Percentiles rank a stretch among this genome's conserved stretches.
These are phyloP conservation scores for Apodemus sylvaticus DNA, from an alignment of 2,113 vertebrate species.

Conservation along the genomic window DNA sequence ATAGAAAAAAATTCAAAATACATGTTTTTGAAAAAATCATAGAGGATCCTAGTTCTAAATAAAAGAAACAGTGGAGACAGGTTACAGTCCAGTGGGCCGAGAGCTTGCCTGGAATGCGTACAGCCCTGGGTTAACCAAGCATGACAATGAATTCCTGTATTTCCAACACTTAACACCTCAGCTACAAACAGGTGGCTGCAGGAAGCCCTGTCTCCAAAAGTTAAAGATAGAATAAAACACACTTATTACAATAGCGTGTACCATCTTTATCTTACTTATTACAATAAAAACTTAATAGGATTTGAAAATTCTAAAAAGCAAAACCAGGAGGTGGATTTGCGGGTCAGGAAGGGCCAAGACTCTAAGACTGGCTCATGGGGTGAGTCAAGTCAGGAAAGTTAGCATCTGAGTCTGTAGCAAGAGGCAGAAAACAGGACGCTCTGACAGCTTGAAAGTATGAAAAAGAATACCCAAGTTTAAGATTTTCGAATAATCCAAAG, in stretches of 20 bases:
- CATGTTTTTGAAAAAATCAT: background rate
- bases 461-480: background rate
- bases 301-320: background rate
- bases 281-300: background rate
- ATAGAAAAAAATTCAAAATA: background rate
- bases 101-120: no score
- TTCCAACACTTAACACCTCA: background rate
- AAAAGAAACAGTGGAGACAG: background rate
- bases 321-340: background rate
- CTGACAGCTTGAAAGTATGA: background rate
- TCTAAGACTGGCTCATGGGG: background rate
- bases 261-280: background rate
- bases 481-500: background rate
- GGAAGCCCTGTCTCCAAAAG: background rate
- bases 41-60: background rate
- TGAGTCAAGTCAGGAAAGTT: background rate
- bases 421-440: background rate
- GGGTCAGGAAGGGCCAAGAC: background rate
- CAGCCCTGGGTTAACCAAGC: background rate
- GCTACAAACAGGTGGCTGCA: background rate
- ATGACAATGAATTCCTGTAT: background rate
- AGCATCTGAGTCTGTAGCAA: background rate
- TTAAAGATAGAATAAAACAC: background rate
- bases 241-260: background rate
- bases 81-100: background rate